Percentiles rank a stretch among this genome's conserved stretches.
Conservation (phyloP, 2,113 vertebrate species). For the Hyaena hyaena region DNA sequence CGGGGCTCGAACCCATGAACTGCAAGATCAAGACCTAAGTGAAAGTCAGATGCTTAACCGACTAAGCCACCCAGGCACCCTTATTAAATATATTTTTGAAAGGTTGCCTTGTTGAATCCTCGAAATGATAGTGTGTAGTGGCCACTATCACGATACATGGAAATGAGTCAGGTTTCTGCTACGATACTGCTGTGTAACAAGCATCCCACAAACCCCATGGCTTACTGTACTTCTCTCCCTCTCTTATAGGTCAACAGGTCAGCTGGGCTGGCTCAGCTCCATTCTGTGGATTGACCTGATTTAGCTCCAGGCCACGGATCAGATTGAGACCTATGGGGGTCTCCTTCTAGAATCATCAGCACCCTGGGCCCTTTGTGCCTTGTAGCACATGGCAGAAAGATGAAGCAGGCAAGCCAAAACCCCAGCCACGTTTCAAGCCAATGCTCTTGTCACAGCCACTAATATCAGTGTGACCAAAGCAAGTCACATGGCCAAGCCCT, state of each 20-base stretch:
- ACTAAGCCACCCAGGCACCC: too few relatives aligned
- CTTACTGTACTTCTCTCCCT: background rate
- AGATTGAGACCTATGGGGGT: background rate
- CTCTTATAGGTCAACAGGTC: background rate
- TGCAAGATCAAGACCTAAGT: too few relatives aligned
- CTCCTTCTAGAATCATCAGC: background rate
- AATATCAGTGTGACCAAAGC: background rate
- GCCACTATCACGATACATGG: accelerated
- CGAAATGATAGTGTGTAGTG: too few relatives aligned
- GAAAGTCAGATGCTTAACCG: too few relatives aligned
- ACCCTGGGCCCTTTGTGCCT: too few relatives aligned
- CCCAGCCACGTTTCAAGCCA: background rate
- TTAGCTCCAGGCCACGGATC: background rate
- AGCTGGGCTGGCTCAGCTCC: background rate
- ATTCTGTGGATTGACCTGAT: background rate
- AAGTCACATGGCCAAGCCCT: background rate
- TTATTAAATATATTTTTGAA: background rate
- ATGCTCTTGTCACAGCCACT: background rate
- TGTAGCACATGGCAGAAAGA: background rate
- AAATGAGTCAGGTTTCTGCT: background rate
- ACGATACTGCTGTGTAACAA: background rate
- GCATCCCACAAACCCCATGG: accelerated
- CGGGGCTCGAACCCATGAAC: too few relatives aligned
- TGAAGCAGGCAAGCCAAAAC: background rate
- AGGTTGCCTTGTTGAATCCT: background rate